Base-by-base conservation (phyloP, 2,888 invertebrate species). In the Lysandra bellargus region DNA sequence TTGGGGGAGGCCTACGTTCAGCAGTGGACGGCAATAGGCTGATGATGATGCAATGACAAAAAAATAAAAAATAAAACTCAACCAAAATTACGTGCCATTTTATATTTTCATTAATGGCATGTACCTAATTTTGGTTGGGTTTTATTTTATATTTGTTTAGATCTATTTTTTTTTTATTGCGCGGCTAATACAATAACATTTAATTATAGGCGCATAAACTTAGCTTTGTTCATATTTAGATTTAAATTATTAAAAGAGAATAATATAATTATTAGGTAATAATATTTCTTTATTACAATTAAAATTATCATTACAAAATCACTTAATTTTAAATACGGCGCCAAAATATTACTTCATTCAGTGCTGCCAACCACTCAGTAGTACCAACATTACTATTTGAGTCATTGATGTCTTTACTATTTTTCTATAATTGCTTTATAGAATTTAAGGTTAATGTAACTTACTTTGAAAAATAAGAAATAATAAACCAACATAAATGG, bases 371-470 rank as follows among this genome's bases (percentile, higher is more conserved):
- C 33, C n/a, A 14, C 76, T 33, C 76, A 76, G 23, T 6, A 0
- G 33, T 76, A 33, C 76, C 76, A 76, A 76, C 33, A 76, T 30
- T 30, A 33, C 76, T 14, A 33, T 76, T 53, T 53, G 2, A 75
- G 76, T 76, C 75, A 30, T 49, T 53, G 30, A 76, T 76, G n/a
- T 17, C 33, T 76, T 76, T 53, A 57, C 37, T 12, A 49, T 12
- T 17, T 33, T 76, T 76, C 14, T 57, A 74, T 40, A 44, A 44
- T 9, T 7, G 14, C 3, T 74, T 44, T 9, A 17, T 2, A 5
- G 7, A n/a, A 40, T 44, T 9, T 23, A 9, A 7, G 44, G 7
- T 23, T n/a, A 44, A 7, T 74, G 44, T 4, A 44, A 40, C n/a
- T 44, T n/a, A 44, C 33, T 74, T 44, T 49, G 7, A 44, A 74